Evolutionary conservation across 2,888 invertebrate species (phyloP), one percentile per base, ranked within the genome.

Genomic region (Cheilosia variabilis): DNA sequence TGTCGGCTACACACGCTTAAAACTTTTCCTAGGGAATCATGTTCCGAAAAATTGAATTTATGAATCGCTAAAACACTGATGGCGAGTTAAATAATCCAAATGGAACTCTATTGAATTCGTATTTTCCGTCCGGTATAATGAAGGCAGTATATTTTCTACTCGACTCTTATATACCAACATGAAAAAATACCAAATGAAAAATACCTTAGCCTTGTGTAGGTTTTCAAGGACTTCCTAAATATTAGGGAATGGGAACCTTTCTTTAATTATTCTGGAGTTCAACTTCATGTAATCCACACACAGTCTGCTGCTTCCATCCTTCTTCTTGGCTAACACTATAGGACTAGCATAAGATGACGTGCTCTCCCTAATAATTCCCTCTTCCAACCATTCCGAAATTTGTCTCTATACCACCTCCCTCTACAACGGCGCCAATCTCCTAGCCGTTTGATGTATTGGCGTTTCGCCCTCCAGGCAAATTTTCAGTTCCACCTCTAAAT

Each of bases 71-170:
- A 57, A 92, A 91, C n/a, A 89, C 88, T 6, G 88, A 81, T 9
- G 91, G 91, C 9, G 88, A 88, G 22, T 90, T 91, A 50, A 89
- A 90, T 4, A 91, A 60, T 3, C 91, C 92, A 88, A 92, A 92
- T 0, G 92, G 91, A 50, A 88, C 88, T 80, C 86, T 89, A 5
- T 88, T 34, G 82, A 92, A 92, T 82, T 92, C 91, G 87, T 84
- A 92, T 34, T 90, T 91, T 1, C 91, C 91, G 73, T 88, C 87
- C 7, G 88, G 90, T 9, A 90, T 91, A 0, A 92, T 90, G 87
- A 92, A 92, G 0, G 91, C 75, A 2, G 91, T 92, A 60, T 90
- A 91, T 86, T 78, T 86, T 9, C 9, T 17, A 24, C 43, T 52
- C 0, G 6, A 9, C 9, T 19, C n/a, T 1, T 43, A 34, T 7